These are phyloP conservation scores for Mobula hypostoma DNA, from an alignment of 2,113 vertebrate species.

Conservation along the genomic window DNA sequence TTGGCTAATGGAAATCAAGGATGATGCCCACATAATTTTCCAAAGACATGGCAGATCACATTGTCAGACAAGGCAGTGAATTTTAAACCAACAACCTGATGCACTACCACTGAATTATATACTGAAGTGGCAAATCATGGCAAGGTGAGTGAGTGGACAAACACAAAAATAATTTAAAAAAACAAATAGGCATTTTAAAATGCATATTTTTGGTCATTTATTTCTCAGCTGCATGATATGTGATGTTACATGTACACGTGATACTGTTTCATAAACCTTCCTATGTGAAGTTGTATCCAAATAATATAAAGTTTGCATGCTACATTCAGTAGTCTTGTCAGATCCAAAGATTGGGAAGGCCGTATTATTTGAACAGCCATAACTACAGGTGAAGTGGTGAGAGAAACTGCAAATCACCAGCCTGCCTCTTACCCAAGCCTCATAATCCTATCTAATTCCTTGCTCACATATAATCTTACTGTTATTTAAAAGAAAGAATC, in stretches of 20 bases:
- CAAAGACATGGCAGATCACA: not conserved
- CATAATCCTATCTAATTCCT: not conserved
- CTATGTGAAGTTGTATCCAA: not conserved
- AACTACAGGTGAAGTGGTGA: not conserved
- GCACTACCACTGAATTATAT: not conserved
- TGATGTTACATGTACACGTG: not conserved
- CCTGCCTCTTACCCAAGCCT: not conserved
- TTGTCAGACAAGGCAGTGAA: not conserved
- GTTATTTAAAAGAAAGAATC: not conserved
- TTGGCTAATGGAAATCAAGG: not conserved
- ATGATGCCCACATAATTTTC: not conserved
- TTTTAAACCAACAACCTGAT: not conserved
- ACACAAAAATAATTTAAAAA: not conserved
- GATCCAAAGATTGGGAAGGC: not conserved
- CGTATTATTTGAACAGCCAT: slow-evolving; percentile 11
- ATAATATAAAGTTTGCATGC: not conserved
- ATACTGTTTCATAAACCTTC: not conserved
- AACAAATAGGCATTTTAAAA: not conserved
- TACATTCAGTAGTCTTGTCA: not conserved
- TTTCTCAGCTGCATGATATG: not conserved
- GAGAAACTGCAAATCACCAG: not conserved
- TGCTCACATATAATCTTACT: not conserved
- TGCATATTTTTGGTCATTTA: not conserved
- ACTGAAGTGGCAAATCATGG: not conserved
- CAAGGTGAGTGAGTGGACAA: not conserved